These are phyloP conservation scores for Drosophila albomicans DNA, from an alignment of 1,140 invertebrate genomes.

Conservation along the genomic window DNA sequence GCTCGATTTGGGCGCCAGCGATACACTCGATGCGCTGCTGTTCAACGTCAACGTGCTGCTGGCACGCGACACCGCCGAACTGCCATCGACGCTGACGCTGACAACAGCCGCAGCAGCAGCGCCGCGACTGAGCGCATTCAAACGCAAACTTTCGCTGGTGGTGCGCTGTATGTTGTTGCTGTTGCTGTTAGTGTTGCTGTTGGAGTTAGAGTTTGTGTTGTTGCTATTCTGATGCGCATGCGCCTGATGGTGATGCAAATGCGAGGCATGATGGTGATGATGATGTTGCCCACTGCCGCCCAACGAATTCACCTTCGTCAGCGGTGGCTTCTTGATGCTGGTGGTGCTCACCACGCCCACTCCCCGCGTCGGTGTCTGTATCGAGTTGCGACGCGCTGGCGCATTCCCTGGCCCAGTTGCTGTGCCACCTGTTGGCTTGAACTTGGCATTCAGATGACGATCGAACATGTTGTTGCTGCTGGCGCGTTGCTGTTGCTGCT, in stretches of 20 bases:
- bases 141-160: slow-evolving; percentile 91
- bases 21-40: slow-evolving; percentile 57
- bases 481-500: slow-evolving; percentile 42
- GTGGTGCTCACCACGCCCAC: slow-evolving; percentile 48
- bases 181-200: slow-evolving; percentile 32
- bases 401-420: slow-evolving; percentile 43
- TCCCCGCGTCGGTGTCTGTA: slow-evolving; percentile 61
- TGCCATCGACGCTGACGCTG: slow-evolving; percentile 26
- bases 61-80: slow-evolving; percentile 39
- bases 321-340: slow-evolving; percentile 66
- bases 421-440: slow-evolving; percentile 61
- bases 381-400: slow-evolving; percentile 68
- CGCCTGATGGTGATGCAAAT: slow-evolving; percentile 59
- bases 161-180: slow-evolving; percentile 87
- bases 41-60: slow-evolving; percentile 52
- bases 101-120: slow-evolving; percentile 37
- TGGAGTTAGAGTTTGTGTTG: slow-evolving; percentile 19
- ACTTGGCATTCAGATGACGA: slow-evolving; percentile 70
- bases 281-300: slow-evolving; percentile 52
- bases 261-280: slow-evolving; percentile 59
- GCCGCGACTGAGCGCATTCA: slow-evolving; percentile 79
- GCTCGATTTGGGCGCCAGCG: slow-evolving; percentile 72
- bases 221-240: slow-evolving; percentile 45
- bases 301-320: slow-evolving; percentile 77
- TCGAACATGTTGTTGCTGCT: slow-evolving; percentile 73